These are phyloP conservation scores for Sibirionetta formosa DNA, from an alignment of 2,797 vertebrate species.

Conservation along the genomic window DNA sequence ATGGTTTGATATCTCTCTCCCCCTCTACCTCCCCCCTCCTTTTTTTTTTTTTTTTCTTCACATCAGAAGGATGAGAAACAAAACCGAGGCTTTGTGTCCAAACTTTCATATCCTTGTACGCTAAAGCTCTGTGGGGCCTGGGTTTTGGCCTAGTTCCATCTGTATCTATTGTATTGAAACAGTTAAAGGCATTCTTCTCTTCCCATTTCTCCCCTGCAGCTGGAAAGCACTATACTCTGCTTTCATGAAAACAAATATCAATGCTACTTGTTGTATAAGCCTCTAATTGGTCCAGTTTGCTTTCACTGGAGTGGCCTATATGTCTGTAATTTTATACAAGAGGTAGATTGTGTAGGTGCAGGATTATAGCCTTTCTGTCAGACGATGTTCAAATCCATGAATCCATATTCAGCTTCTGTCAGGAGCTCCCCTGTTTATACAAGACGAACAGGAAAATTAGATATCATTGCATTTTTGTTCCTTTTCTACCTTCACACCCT, in stretches of 20 bases:
- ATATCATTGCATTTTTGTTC: background rate
- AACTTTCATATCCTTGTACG: background rate
- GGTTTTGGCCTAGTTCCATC: constrained; percentile 7
- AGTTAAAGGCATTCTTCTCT: constrained; percentile 22
- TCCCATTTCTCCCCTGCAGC: background rate
- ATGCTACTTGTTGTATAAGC: constrained; percentile 2
- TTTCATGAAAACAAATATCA: constrained; percentile 4
- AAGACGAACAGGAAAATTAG: background rate
- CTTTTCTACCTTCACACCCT: background rate
- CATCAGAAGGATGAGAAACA: background rate
- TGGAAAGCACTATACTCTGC: background rate
- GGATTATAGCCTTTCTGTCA: background rate
- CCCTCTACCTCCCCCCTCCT: no score
- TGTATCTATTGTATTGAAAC: background rate
- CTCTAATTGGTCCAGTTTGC: background rate
- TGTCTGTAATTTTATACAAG: background rate
- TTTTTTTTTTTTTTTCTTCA: fast-evolving
- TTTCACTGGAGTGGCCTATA: background rate
- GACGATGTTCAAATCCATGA: background rate
- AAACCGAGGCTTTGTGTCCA: background rate
- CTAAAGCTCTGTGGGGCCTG: background rate
- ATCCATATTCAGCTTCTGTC: background rate
- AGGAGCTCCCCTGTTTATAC: background rate
- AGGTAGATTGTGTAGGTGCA: background rate
- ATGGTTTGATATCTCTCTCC: no score